Percentiles rank a stretch among this genome's conserved stretches.
Evolutionary conservation across 2,113 vertebrate genomes (phyloP).

Genomic region (Chrysemys picta): DNA sequence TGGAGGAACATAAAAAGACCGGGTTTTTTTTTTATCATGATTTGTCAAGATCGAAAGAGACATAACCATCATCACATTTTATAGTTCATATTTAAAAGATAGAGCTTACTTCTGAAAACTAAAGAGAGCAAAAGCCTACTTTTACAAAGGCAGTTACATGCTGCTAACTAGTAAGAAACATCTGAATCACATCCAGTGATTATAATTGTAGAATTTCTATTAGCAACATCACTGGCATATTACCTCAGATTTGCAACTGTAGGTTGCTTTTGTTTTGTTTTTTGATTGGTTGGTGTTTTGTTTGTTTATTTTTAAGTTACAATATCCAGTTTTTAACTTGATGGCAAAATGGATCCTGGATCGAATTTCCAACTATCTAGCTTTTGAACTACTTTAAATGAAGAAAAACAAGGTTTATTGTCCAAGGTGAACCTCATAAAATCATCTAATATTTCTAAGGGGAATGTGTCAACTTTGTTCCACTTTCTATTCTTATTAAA

Average conservation of each 20-base stretch:
- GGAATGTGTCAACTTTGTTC: not conserved
- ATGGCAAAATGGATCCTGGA: not conserved
- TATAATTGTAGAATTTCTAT: not conserved
- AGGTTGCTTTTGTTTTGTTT: not conserved
- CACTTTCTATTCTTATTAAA: constrained; percentile 4
- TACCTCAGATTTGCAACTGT: not conserved
- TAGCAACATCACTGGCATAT: not conserved
- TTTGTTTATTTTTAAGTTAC: no score
- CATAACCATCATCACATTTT: constrained; percentile 1
- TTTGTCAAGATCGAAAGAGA: constrained; percentile 6
- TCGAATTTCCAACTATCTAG: not conserved
- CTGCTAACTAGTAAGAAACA: not conserved
- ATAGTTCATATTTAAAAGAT: not conserved
- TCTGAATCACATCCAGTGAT: not conserved
- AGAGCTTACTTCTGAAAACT: not conserved
- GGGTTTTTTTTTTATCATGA: not conserved
- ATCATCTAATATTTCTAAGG: not conserved
- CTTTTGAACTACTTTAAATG: not conserved
- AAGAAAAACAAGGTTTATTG: not conserved
- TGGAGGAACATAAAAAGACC: not conserved
- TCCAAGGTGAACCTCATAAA: not conserved
- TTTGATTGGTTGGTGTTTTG: fast-evolving
- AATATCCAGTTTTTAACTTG: not conserved
- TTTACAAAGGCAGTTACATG: not conserved
- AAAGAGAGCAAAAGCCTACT: not conserved